Base-by-base conservation (phyloP, 2,113 vertebrate species). In the Irena cyanogastra region DNA sequence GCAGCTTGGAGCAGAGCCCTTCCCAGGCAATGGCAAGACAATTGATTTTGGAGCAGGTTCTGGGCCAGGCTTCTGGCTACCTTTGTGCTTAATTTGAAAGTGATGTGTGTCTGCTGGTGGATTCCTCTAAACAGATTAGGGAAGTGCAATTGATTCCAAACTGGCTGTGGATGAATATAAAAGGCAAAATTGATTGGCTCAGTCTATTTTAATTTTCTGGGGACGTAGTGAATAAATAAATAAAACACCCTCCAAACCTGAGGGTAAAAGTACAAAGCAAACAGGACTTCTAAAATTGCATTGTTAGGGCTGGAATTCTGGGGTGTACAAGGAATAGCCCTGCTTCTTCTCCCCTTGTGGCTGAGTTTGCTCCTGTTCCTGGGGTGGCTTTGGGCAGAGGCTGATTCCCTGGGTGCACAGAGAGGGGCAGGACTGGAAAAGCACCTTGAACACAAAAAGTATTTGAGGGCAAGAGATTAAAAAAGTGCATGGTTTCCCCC, bases 121-220 rank as follows among this genome's bases (percentile, higher is more conserved):
- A 39, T 44, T 68, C 54, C 83, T 90, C 72, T 93, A 70, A 95
- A 83, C 56, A 76, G 66, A 85, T 96, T 91, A 85, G 83, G 85
- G 57, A 76, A 64, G 87, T 30, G 47, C 86, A 76, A 81, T 93
- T 95, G 92, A 93, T 94, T 86, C 50, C 79, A 65, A 54, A 20
- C 70, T 24, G 57, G 65, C 91, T 84, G 5, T 8, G 26, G 84
- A 66, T 90, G 89, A 81, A 52, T 63, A 35, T 54, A 74, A 92
- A 92, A 90, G 68, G 76, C 80, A 88, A 33, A 94, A 96, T 83
- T 61, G 91, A 93, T 93, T 89, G 83, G 72, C 57, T 80, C 13
- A 2, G 83, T 89, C 96, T 87, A 1, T 89, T 84, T 59, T 39
- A 81, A 94, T 92, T 93, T 92, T 83, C 80, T 71, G 79, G 44